Conservation (phyloP, 2,113 vertebrate genomes). For the Sciurus niger region DNA sequence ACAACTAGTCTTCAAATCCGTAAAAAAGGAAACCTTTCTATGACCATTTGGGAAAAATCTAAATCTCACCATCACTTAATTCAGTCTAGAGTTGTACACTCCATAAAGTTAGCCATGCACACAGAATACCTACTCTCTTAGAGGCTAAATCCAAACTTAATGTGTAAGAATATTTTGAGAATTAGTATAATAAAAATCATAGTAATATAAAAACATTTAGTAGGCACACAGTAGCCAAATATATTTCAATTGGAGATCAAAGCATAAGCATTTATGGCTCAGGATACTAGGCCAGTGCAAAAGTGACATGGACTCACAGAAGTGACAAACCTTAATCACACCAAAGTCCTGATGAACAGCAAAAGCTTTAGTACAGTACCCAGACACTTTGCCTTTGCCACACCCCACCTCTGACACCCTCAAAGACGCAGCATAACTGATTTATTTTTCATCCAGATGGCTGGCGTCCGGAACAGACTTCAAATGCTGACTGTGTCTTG, state of each 20-base stretch:
- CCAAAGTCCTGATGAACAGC: conserved; percentile 13
- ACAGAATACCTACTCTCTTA: background rate
- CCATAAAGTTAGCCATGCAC: background rate
- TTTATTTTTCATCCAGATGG: conserved; percentile 81
- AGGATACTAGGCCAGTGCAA: background rate
- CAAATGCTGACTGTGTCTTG: conserved; percentile 75
- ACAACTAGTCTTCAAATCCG: conserved; percentile 33
- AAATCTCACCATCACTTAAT: background rate
- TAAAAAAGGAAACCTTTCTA: background rate
- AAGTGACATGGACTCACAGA: background rate
- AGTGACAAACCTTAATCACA: background rate
- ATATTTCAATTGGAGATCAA: background rate
- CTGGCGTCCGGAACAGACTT: conserved; percentile 72
- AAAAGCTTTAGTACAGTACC: conserved; percentile 21
- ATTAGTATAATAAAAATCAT: background rate
- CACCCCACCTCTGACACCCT: background rate
- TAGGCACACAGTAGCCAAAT: background rate
- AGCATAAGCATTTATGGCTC: background rate
- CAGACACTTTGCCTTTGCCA: background rate
- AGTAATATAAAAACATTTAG: background rate
- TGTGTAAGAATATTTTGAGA: background rate
- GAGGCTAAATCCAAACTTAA: conserved; percentile 6
- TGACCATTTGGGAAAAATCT: background rate
- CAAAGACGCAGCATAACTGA: conserved; percentile 64
- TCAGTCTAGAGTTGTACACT: background rate